Base-by-base conservation (phyloP, 2,797 vertebrate genomes). In the Clarias fuscus region DNA sequence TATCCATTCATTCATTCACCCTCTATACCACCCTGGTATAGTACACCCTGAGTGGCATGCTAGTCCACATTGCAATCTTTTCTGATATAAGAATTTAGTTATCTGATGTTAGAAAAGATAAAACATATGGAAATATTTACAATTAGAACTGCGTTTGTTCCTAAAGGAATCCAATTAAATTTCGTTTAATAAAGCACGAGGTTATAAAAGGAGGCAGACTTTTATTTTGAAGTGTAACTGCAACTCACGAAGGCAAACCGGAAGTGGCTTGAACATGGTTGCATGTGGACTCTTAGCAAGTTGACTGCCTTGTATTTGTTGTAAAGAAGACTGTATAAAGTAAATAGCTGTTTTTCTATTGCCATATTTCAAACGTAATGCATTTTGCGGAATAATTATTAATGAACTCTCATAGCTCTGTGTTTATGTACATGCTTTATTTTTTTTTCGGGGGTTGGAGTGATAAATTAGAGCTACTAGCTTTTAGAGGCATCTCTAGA, bases 221-320 rank as follows among this genome's bases (percentile, higher is more conserved):
- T 87, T 84, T 87, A 84, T 87, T 84, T 84, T 87, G 86, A 84
- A 87, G 48, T 80, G 33, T 5, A 7, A 14, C 59, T n/a, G 13
- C 2, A 8, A 14, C 59, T n/a, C 14, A 30, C 71, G 56, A 3
- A 8, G 48, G 5, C 65, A 64, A 87, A 56, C 65, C 82, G 86
- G 86, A 87, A 73, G 83, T 75, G 56, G 11, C 5, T 27, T 3
- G 27, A 64, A 71, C 71, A 73, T 37, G 58, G 20, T 64, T 37
- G 78, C 86, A 84, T 84, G 86, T 87, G 86, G 73, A 48, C 62
- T 71, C 24, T 78, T 68, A 83, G 81, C 71, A n/a, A 53, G 40
- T 68, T 68, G 14, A 83, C 48, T 72, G 58, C 20, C 58, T 43
- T 68, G 27, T 53, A 30, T 84, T 56, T 65, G 27, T 53, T 79